phyloP scores from a whole-genome alignment of 2,888 invertebrate species.

The Sturmia bella region DNA sequence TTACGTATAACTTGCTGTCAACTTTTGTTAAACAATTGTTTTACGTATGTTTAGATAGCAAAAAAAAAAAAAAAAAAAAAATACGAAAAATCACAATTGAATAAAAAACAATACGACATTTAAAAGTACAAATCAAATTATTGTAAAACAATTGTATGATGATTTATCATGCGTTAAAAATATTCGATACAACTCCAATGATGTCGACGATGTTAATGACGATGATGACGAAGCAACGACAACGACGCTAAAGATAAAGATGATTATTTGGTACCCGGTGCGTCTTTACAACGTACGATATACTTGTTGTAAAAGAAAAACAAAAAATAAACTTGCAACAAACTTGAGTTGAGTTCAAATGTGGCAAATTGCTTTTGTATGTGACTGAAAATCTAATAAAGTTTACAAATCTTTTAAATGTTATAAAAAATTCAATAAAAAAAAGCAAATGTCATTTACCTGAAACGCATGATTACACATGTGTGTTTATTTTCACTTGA shows the following conservation, averaged over 20 bases:
- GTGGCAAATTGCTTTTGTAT: constrained; percentile 21
- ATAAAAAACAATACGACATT: constrained; percentile 38
- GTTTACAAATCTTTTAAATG: constrained; percentile 12
- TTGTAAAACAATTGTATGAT: constrained; percentile 67
- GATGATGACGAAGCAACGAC: constrained; percentile 4
- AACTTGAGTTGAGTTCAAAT: constrained; percentile 45
- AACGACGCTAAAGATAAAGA: constrained; percentile 9
- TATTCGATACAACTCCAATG: constrained; percentile 52
- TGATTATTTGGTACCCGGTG: constrained; percentile 10
- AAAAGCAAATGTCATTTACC: constrained; percentile 42
- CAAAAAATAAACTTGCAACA: constrained; percentile 33
- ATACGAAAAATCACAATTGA: constrained; percentile 20
- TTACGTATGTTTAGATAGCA: constrained; percentile 30
- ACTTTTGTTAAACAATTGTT: constrained; percentile 39
- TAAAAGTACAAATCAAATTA: constrained; percentile 65
- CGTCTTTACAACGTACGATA: constrained; percentile 17
- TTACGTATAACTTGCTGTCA: constrained; percentile 10
- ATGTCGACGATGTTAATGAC: neutral
- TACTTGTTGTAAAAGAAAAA: neutral
- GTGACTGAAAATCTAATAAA: constrained; percentile 34
- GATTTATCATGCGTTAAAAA: constrained; percentile 68
- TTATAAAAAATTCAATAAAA: too few relatives aligned
- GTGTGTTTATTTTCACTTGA: neutral
- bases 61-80: neutral
- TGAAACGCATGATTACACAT: constrained; percentile 52